Conservation (phyloP, 2,113 vertebrate species). For the Peromyscus leucopus region DNA sequence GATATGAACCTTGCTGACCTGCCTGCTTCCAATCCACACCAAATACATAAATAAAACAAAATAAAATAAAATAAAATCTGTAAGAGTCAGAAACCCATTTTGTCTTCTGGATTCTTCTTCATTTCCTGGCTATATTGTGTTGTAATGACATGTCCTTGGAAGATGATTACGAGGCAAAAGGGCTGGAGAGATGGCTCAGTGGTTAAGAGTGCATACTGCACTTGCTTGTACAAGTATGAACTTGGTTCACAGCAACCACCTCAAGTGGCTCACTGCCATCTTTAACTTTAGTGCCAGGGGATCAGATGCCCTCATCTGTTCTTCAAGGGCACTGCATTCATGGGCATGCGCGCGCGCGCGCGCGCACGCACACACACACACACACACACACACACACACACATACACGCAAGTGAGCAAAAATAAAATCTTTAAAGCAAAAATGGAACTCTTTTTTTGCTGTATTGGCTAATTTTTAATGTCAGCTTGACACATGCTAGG, state of each 20-base stretch:
- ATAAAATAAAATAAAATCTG: not conserved
- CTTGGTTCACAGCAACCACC: not conserved
- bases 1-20: not conserved
- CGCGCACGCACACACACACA: not conserved
- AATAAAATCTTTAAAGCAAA: not conserved
- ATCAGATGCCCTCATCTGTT: not conserved
- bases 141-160: not conserved
- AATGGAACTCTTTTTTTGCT: not conserved
- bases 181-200: not conserved
- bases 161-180: not conserved
- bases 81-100: not conserved
- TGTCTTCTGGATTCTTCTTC: not conserved
- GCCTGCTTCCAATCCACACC: not conserved
- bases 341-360: too few species aligned
- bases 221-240: not conserved
- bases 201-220: not conserved
- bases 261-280: not conserved
- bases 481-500: not conserved
- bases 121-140: not conserved
- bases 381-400: not conserved
- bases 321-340: not conserved
- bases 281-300: not conserved
- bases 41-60: not conserved
- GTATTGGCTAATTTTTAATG: not conserved
- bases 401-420: not conserved